Evolutionary conservation across 2,797 vertebrate species (phyloP), one percentile per base, ranked within the genome.

Genomic region (Spondyliosoma cantharus): DNA sequence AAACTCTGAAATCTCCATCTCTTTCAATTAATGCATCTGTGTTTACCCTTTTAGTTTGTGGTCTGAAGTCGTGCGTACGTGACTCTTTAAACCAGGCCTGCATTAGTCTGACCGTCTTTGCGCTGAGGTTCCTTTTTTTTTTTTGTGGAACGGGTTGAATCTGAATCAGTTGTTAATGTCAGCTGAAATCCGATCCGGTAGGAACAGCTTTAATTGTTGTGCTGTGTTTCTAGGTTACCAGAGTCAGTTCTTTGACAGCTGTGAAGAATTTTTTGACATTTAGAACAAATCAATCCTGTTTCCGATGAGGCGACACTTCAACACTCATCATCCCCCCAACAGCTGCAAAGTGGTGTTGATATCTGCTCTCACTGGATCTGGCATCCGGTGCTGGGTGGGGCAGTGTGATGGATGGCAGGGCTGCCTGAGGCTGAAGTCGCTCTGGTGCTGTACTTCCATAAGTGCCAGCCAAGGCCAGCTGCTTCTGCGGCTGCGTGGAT

Each of bases 261-360:
- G 77, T 57, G 15, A 62, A 53, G 42, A 54, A 71, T 83, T 75
- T 76, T 68, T n/a, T 70, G 64, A 80, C 72, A 66, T 78, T 81
- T 48, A 68, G 20, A 76, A 79, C 72, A 80, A 82, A 74, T 76
- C 56, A 66, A n/a, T 80, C 37, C 19, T 62, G 22, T 80, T 86
- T 76, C 64, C 29, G 29, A 69, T 62, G 64, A 84, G 57, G 17
- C 7, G 27, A 58, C 66, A 60, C 7, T 57, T 73, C 54, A 61
- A 8, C 58, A 49, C 58, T 24, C 32, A 17, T 16, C 22, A 14
- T 3, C 64, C 50, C 60, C 43, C n/a, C 32, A 66, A 72, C 91
- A 93, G 91, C 88, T 92, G 86, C 74, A 84, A 12, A 57, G 43
- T 24, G 29, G 22, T 80, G 78, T 83, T 82, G 78, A 59, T 76